Conservation (phyloP, 1,140 invertebrate species). For the Arion vulgaris region DNA sequence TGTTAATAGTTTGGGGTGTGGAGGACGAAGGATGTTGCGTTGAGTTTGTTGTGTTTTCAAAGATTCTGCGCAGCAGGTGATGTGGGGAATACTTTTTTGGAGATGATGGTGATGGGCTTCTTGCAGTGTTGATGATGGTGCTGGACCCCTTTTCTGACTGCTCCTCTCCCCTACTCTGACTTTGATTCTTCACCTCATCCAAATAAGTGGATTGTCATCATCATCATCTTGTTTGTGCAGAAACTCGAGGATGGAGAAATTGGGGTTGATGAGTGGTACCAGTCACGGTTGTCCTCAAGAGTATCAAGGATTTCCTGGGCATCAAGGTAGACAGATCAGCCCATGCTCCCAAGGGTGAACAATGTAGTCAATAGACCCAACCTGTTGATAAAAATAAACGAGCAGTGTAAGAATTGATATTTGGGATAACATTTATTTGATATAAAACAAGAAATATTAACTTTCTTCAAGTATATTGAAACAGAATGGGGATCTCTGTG, state of each 20-base stretch:
- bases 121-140: not conserved
- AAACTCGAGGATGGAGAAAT: slow-evolving; percentile 74
- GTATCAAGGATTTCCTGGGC: slow-evolving; percentile 98
- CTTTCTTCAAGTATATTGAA: too few relatives aligned
- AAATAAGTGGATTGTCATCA: slow-evolving; percentile 65
- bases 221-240: slow-evolving; percentile 60
- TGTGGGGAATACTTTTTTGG: not conserved
- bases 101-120: not conserved
- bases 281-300: slow-evolving; percentile 97
- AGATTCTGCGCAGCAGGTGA: not conserved
- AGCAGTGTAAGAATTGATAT: not conserved
- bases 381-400: slow-evolving; percentile 74
- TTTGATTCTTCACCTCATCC: slow-evolving; percentile 51
- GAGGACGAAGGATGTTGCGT: not conserved
- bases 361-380: slow-evolving; percentile 99
- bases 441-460: too few relatives aligned
- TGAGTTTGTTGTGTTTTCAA: slow-evolving; percentile 1
- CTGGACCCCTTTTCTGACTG: slow-evolving; percentile 35
- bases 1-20: not conserved
- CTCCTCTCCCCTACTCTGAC: slow-evolving; percentile 36
- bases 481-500: too few relatives aligned
- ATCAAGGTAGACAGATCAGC: slow-evolving; percentile 98
- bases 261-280: slow-evolving; percentile 85
- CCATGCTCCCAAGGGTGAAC: slow-evolving; percentile 99
- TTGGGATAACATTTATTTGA: too few relatives aligned